These are phyloP conservation scores for Sarcophaga carnaria DNA, from an alignment of 2,888 invertebrate genomes.

Conservation along the genomic window DNA sequence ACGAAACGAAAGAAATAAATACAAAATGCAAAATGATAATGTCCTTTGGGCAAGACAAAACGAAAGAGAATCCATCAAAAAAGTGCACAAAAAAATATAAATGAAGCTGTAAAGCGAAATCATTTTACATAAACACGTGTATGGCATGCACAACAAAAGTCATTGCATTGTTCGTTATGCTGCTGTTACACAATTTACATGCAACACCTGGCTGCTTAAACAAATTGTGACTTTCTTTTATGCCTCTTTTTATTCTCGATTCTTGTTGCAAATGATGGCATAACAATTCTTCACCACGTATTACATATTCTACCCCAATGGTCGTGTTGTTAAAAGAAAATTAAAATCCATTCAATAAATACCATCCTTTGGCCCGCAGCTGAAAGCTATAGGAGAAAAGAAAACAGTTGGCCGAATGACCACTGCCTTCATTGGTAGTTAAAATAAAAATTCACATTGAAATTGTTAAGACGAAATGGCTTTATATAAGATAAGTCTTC, in stretches of 20 bases:
- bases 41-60: slow-evolving; percentile 35
- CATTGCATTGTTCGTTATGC: background rate
- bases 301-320: slow-evolving; percentile 11
- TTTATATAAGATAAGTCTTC: too few species aligned
- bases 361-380: background rate
- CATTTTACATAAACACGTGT: slow-evolving; percentile 10
- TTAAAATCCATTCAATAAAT: slow-evolving; percentile 54
- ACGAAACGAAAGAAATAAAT: background rate
- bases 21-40: slow-evolving; percentile 43
- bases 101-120: background rate
- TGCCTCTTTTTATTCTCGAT: slow-evolving; percentile 5
- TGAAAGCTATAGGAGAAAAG: background rate
- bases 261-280: background rate
- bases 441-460: too few species aligned
- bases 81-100: background rate
- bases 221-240: slow-evolving; percentile 28
- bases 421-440: background rate
- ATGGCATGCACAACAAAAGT: slow-evolving; percentile 27
- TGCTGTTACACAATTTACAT: slow-evolving; percentile 11
- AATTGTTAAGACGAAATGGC: too few species aligned
- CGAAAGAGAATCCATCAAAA: background rate
- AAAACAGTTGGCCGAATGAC: background rate
- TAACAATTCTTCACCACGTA: slow-evolving; percentile 32
- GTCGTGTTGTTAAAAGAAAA: slow-evolving; percentile 39
- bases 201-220: slow-evolving; percentile 51